phyloP scores from a whole-genome alignment of 2,888 invertebrate species.

The Cynaeus angustus region DNA sequence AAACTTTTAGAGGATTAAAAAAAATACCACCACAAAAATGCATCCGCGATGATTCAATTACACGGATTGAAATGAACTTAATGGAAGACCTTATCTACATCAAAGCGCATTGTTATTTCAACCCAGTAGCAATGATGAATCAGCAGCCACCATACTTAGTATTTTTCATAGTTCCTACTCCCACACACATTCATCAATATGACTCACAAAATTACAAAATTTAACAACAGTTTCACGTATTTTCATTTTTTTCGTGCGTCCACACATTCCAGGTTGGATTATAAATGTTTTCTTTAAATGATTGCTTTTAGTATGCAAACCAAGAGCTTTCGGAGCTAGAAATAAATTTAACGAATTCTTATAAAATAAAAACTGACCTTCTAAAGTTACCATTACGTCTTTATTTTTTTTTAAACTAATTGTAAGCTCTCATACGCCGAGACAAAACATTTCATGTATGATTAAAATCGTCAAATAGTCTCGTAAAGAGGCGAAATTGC shows the following conservation, averaged over 20 bases:
- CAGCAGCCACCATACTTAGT: background rate
- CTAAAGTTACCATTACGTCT: no score
- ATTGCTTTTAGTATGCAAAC: slow-evolving; percentile 2
- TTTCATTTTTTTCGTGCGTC: background rate
- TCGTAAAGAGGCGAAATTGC: no score
- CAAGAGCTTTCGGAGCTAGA: background rate
- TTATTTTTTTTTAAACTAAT: no score
- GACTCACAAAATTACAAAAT: background rate
- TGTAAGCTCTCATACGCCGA: no score
- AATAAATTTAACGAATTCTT: slow-evolving; percentile 1
- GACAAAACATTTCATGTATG: no score
- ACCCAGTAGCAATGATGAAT: background rate
- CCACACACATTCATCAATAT: slow-evolving; percentile 1
- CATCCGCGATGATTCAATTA: no score
- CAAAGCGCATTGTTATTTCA: background rate
- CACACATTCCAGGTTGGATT: background rate
- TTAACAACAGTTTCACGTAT: background rate
- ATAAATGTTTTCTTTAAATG: slow-evolving; percentile 7
- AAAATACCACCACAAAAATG: no score
- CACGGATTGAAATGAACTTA: no score
- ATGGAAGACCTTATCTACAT: background rate
- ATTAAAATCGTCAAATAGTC: no score
- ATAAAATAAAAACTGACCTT: no score
- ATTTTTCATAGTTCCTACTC: background rate
- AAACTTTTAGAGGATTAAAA: no score